A percentile compares a stretch with the other conserved stretches of the same genome.
Evolutionary conservation across 2,797 vertebrate species (phyloP).

Genomic region (Podarcis lilfordi): DNA sequence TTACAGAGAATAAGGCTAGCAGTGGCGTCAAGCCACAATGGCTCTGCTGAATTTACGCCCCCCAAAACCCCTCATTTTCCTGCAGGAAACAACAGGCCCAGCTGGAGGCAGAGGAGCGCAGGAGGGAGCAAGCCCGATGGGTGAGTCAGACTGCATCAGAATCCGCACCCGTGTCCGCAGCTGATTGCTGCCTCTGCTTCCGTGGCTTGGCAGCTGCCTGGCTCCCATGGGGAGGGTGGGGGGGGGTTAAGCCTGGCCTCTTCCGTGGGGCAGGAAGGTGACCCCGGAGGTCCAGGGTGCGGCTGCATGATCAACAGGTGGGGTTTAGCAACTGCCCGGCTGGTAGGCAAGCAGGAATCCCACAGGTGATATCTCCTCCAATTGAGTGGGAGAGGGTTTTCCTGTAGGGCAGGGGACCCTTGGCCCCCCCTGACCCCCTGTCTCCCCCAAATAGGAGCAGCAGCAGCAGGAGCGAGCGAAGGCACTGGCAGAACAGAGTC

Average conservation of each 20-base stretch:
- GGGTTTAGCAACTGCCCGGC: too few relatives aligned
- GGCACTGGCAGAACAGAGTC: slow-evolving; percentile 79
- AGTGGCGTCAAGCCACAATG: too few relatives aligned
- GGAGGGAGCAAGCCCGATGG: slow-evolving; percentile 82
- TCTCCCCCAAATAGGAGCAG: slow-evolving; percentile 71
- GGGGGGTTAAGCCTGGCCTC: neutral
- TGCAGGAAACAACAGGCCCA: slow-evolving; percentile 81
- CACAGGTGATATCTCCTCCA: neutral
- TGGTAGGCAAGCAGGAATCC: neutral
- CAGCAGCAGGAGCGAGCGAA: slow-evolving; percentile 86
- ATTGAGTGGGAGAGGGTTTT: neutral
- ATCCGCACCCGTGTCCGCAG: neutral
- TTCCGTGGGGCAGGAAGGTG: neutral
- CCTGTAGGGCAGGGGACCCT: neutral
- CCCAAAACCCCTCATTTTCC: neutral
- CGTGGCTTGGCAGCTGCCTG: neutral
- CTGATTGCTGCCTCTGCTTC: neutral
- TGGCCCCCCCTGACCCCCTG: fast-evolving
- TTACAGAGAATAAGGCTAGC: too few relatives aligned
- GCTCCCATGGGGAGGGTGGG: too few relatives aligned
- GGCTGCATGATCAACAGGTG: too few relatives aligned
- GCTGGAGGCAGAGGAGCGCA: slow-evolving; percentile 77
- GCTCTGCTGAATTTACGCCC: too few relatives aligned
- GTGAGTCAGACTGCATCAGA: slow-evolving; percentile 63
- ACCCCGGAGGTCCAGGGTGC: too few relatives aligned